Conservation (phyloP, 2,888 invertebrate genomes). For the Yponomeuta plumbellus region DNA sequence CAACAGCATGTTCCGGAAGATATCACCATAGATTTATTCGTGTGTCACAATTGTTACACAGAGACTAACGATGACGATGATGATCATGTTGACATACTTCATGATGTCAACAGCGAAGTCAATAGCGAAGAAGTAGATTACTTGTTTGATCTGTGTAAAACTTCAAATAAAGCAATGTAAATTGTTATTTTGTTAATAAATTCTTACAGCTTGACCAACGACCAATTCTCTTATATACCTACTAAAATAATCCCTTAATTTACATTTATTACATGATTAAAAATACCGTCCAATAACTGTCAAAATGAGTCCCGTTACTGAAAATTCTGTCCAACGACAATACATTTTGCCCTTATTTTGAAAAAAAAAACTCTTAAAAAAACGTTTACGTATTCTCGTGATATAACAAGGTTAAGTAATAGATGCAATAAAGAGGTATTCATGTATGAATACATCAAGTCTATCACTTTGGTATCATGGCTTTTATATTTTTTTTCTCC, state of each 20-base stretch:
- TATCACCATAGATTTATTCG: constrained; percentile 19
- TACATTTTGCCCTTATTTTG: background rate
- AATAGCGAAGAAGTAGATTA: background rate
- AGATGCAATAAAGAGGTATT: no score
- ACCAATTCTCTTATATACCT: no score
- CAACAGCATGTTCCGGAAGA: no score
- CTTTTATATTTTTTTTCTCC: background rate
- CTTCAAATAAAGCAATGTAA: background rate
- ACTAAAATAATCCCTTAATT: no score
- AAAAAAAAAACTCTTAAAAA: no score
- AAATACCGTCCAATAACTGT: constrained; percentile 18
- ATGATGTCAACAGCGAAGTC: constrained; percentile 6
- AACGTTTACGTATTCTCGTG: no score
- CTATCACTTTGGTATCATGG: background rate
- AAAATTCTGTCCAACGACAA: constrained; percentile 10
- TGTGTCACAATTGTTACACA: constrained; percentile 20
- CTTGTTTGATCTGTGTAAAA: background rate
- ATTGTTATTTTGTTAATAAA: no score
- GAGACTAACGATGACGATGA: constrained; percentile 10
- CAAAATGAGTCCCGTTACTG: constrained; percentile 13
- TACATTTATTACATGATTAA: constrained; percentile 10
- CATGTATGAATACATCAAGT: background rate
- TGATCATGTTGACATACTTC: background rate
- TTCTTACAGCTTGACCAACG: no score
- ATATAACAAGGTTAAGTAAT: no score